phyloP scores from a whole-genome alignment of 2,888 invertebrate genomes.

The Achlya flavicornis region DNA sequence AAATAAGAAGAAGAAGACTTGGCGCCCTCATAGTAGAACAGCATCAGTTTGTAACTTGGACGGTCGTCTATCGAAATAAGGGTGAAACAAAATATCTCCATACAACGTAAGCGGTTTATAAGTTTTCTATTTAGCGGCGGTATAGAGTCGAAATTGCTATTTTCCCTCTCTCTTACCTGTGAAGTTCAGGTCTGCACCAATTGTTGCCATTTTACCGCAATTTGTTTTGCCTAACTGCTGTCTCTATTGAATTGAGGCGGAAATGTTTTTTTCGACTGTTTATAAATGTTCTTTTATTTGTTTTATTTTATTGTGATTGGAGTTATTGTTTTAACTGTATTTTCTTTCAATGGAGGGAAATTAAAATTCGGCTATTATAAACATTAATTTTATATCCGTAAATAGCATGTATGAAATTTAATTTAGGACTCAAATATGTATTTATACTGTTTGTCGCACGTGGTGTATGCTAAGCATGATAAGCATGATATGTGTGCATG shows the following conservation, averaged over 20 bases:
- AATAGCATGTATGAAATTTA: not conserved
- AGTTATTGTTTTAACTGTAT: conserved; percentile 8
- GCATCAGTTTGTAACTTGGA: conserved; percentile 5
- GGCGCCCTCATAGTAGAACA: too few species aligned
- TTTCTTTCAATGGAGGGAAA: conserved; percentile 5
- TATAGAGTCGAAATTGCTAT: conserved; percentile 46
- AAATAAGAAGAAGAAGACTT: too few species aligned
- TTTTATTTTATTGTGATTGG: conserved; percentile 15
- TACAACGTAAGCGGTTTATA: conserved; percentile 60
- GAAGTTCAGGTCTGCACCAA: conserved; percentile 7
- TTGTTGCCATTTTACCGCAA: conserved; percentile 16
- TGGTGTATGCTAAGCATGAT: too few species aligned
- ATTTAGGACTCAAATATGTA: too few species aligned
- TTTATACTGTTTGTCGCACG: too few species aligned
- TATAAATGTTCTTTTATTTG: conserved; percentile 14
- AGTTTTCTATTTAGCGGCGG: conserved; percentile 54
- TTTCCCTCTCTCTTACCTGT: conserved; percentile 33
- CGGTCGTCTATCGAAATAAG: conserved; percentile 29
- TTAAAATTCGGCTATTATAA: conserved; percentile 5
- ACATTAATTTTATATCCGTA: conserved; percentile 16
- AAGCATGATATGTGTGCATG: too few species aligned
- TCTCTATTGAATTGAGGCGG: conserved; percentile 18
- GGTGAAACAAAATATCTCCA: conserved; percentile 47
- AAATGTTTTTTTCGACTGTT: conserved; percentile 17
- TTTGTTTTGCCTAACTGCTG: conserved; percentile 17